Percentiles rank a stretch among this genome's conserved stretches.
These are phyloP conservation scores for Antitype chi DNA, from an alignment of 2,888 invertebrate species.

Conservation along the genomic window DNA sequence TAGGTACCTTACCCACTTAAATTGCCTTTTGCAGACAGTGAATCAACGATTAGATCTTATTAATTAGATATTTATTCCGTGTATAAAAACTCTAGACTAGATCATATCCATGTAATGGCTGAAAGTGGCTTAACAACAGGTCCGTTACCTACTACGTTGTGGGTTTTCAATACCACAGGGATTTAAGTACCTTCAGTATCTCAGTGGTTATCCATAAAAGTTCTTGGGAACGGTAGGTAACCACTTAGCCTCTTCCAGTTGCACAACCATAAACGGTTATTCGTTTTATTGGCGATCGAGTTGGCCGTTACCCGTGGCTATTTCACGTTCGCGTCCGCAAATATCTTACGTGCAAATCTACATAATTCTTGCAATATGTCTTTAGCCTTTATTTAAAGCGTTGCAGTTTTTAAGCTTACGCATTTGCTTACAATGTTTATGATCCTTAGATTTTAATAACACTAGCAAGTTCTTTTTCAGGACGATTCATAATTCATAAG, in stretches of 20 bases:
- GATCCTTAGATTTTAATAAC: slow-evolving; percentile 8
- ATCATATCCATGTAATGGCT: slow-evolving; percentile 36
- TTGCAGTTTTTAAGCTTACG: background rate
- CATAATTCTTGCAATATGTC: slow-evolving; percentile 35
- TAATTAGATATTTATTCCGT: slow-evolving; percentile 59
- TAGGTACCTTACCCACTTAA: slow-evolving; percentile 77
- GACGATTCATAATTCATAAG: background rate
- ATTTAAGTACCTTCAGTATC: slow-evolving; percentile 55
- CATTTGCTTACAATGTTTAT: background rate
- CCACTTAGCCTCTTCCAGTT: slow-evolving; percentile 62
- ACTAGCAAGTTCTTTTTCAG: background rate
- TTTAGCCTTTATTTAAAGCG: slow-evolving; percentile 13
- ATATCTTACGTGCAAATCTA: slow-evolving; percentile 48
- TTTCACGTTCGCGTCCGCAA: slow-evolving; percentile 64
- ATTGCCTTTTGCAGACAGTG: slow-evolving; percentile 68
- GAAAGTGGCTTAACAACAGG: slow-evolving; percentile 21
- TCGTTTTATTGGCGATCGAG: slow-evolving; percentile 73
- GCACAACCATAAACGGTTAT: slow-evolving; percentile 71
- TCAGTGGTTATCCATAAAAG: slow-evolving; percentile 65
- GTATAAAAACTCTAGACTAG: slow-evolving; percentile 59
- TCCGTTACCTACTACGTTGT: slow-evolving; percentile 59
- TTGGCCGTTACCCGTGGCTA: slow-evolving; percentile 70
- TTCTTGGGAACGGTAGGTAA: slow-evolving; percentile 64
- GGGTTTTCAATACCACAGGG: slow-evolving; percentile 63
- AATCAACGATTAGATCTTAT: slow-evolving; percentile 57